Percentiles rank a stretch among this genome's conserved stretches.
Evolutionary conservation across 2,113 vertebrate genomes (phyloP).

Genomic region (Jacana jacana): DNA sequence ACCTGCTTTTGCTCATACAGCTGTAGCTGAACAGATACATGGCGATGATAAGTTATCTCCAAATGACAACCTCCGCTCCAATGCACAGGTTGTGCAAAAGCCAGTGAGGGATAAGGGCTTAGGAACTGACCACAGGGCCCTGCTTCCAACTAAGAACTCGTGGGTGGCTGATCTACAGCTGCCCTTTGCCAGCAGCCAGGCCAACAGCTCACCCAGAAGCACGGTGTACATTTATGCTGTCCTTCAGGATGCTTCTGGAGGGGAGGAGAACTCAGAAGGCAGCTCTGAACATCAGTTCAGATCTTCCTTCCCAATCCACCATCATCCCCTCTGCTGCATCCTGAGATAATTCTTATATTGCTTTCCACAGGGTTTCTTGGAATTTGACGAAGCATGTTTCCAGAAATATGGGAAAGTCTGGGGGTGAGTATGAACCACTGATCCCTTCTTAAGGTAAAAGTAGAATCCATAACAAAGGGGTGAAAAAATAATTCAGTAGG

Average conservation of each 20-base stretch:
- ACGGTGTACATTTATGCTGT: rapidly evolving
- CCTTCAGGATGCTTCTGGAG: background rate
- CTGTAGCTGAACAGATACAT: background rate
- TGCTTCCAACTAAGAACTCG: background rate
- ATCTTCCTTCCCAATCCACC: background rate
- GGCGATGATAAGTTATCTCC: background rate
- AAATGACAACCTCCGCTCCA: background rate
- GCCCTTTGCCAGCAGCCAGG: background rate
- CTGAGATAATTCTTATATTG: background rate
- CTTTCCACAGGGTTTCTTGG: conserved; percentile 71
- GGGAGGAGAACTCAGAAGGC: background rate
- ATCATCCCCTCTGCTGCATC: rapidly evolving
- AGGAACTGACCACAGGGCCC: background rate
- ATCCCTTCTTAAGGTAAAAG: background rate
- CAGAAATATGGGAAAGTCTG: conserved; percentile 84
- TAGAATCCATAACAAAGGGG: background rate
- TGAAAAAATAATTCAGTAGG: no score
- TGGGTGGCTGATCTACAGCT: background rate
- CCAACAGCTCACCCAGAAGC: background rate
- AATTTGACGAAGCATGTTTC: conserved; percentile 74
- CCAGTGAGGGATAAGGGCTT: background rate
- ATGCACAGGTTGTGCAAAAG: background rate
- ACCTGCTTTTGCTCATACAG: background rate
- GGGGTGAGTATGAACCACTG: conserved; percentile 75
- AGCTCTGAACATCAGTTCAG: background rate